Base-by-base conservation (phyloP, 2,113 vertebrate species). In the Calonectris borealis region DNA sequence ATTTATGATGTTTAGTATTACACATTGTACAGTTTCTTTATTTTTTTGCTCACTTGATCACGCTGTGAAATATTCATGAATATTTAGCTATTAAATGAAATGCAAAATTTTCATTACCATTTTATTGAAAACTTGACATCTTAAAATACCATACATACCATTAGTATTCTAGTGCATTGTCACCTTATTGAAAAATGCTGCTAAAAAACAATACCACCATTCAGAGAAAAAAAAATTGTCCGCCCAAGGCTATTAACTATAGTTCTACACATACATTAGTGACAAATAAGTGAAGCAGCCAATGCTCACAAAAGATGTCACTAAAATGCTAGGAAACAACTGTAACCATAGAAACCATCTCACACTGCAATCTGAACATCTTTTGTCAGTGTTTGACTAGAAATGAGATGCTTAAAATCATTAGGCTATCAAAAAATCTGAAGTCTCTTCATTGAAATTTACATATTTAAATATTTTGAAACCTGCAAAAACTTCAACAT, bases 401-500 rank as follows among this genome's bases (percentile, higher is more conserved):
- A 98, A 98, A 98, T 98, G 98, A 98, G 98, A 98, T 98, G 98
- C 98, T 98, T 98, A 98, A 98, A 98, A 98, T 98, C 98, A 98
- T 98, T 98, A 98, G 98, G 97, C 98, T 98, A 98, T 98, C 98
- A 98, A 98, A 98, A 98, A 98, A 98, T 98, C 97, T 97, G 98
- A 98, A 98, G 98, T 98, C 98, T 98, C 98, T 98, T 98, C 98
- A 96, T 93, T 98, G 97, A 98, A 98, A 98, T 98, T 98, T 98
- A 98, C 98, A 98, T 98, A 98, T 98, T 98, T 98, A 98, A 98
- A 98, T 98, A 98, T 98, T 98, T 98, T 98, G 98, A 98, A 98
- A 98, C 98, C 98, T 98, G 98, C 98, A 98, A 96, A 98, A 98
- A 98, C 98, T 98, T 98, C 98, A 98, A 98, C 98, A 98, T 98